Percentiles rank a stretch among this genome's conserved stretches.
Evolutionary conservation across 2,113 vertebrate species (phyloP).

Genomic region (Fregetta grallaria): DNA sequence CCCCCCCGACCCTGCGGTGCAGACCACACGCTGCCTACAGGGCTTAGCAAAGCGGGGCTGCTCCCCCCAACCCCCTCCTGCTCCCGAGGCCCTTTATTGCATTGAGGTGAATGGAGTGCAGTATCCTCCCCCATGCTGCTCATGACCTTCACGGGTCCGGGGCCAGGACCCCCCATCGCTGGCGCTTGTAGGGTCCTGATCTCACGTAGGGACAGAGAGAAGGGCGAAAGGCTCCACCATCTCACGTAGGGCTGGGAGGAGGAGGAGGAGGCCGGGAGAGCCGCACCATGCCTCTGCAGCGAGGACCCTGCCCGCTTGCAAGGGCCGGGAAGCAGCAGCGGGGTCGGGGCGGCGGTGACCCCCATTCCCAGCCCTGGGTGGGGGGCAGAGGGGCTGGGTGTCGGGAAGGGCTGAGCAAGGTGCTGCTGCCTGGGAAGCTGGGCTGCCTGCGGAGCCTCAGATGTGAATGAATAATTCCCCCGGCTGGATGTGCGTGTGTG

Average conservation of each 20-base stretch:
- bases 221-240: not conserved
- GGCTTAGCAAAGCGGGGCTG: not conserved
- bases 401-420: not conserved
- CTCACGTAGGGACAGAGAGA: not conserved
- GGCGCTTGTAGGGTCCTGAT: not conserved
- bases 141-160: not conserved
- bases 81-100: not conserved
- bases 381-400: not conserved
- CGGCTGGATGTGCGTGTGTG: not conserved
- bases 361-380: not conserved
- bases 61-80: not conserved
- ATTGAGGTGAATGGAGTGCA: accelerated
- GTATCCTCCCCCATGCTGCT: not conserved
- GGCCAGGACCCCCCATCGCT: not conserved
- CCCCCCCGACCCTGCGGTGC: accelerated
- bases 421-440: not conserved
- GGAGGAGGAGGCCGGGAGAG: not conserved
- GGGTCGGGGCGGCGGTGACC: not conserved
- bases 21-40: not conserved
- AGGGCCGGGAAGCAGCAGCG: not conserved
- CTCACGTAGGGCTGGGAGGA: not conserved
- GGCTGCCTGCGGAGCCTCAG: not conserved
- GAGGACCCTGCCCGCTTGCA: not conserved
- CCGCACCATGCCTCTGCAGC: not conserved
- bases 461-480: not conserved